phyloP scores from a whole-genome alignment of 2,113 vertebrate genomes.

The Pituophis catenifer region DNA sequence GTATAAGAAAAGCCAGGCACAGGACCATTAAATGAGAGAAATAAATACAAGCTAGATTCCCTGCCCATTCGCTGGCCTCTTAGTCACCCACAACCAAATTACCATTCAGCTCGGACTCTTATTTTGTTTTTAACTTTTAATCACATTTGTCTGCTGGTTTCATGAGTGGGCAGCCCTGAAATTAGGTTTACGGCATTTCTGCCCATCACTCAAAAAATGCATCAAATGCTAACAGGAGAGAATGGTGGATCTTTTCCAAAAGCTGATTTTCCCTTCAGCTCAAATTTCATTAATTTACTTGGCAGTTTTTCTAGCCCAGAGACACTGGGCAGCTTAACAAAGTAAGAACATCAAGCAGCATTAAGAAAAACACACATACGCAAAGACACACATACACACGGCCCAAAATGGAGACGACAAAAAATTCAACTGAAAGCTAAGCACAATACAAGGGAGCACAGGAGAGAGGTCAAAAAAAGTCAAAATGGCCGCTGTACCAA shows the following conservation, averaged over 20 bases:
- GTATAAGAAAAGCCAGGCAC: neutral
- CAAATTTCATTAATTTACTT: neutral
- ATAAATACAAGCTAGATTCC: neutral
- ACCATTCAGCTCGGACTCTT: neutral
- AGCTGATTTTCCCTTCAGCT: neutral
- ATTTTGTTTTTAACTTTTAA: neutral
- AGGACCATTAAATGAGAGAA: slow-evolving; percentile 6
- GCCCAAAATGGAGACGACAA: neutral
- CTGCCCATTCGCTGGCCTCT: neutral
- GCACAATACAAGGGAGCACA: neutral
- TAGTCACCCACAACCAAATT: neutral
- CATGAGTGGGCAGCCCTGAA: neutral
- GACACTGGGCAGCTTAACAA: neutral
- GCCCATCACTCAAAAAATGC: neutral
- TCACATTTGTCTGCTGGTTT: neutral
- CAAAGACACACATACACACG: neutral
- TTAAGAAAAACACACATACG: neutral
- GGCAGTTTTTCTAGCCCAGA: neutral
- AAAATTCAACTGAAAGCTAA: neutral
- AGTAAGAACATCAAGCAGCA: neutral
- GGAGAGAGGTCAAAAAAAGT: neutral
- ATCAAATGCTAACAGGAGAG: neutral
- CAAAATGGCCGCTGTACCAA: neutral
- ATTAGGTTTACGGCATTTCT: neutral
- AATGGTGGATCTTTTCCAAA: neutral